These are phyloP conservation scores for Chionodraco myersi DNA, from an alignment of 2,113 vertebrate species.

Conservation along the genomic window DNA sequence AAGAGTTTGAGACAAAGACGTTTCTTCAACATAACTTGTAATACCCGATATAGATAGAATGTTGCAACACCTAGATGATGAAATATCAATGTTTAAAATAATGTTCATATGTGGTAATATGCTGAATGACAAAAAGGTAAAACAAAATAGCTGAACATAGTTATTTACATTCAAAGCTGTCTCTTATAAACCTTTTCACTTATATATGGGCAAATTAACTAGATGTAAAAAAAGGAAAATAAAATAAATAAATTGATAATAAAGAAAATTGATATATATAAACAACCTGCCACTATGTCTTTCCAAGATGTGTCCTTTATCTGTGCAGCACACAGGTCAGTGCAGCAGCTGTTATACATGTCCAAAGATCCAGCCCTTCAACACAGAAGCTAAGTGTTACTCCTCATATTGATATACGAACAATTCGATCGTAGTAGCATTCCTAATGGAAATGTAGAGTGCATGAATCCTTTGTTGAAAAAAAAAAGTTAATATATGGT, in stretches of 20 bases:
- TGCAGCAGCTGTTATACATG: too few species aligned
- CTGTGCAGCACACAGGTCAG: constrained; percentile 11
- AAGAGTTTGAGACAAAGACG: not conserved
- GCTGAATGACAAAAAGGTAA: not conserved
- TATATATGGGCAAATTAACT: constrained; percentile 23
- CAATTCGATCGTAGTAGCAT: not conserved
- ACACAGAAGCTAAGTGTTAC: constrained; percentile 24
- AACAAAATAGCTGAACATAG: not conserved
- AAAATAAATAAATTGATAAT: constrained; percentile 2
- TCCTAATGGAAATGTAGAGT: constrained; percentile 33
- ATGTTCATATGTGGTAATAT: not conserved
- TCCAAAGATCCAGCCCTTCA: too few species aligned
- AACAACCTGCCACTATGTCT: not conserved
- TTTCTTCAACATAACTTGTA: not conserved
- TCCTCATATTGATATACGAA: constrained; percentile 47
- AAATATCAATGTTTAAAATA: not conserved
- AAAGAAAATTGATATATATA: constrained; percentile 1
- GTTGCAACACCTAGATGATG: constrained; percentile 7
- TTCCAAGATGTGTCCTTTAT: not conserved
- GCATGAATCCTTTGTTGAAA: constrained; percentile 26
- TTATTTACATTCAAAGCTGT: not conserved
- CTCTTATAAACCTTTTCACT: not conserved
- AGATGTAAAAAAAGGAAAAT: not conserved
- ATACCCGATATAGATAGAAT: not conserved
- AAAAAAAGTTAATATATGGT: constrained; percentile 41